Base-by-base conservation (phyloP, 2,113 vertebrate species). In the Colossoma macropomum region DNA sequence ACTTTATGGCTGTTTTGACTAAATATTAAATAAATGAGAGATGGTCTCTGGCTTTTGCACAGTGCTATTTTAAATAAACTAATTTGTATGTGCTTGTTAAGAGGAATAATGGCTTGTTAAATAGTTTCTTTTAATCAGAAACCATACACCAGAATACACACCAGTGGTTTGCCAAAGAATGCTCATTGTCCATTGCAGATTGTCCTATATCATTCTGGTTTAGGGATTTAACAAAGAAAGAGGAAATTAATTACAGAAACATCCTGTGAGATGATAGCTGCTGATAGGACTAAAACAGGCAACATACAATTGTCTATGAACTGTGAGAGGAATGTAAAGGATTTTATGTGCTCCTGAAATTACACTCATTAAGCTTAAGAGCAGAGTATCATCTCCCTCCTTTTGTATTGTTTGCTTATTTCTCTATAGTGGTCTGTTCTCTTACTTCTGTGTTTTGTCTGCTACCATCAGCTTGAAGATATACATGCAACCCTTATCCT, bases 401-500 rank as follows among this genome's bases (percentile, higher is more conserved):
- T 77, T 32, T 50, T 19, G 5, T 50, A 17, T 30, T 3, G n/a
- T 28, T 59, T 45, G 4, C 41, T 11, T 41, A 38, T 45, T 41
- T 59, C 12, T 72, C 15, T 41, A 80, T 71, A 16, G n/a, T 45
- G 32, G 0, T 45, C 17, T 23, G 60, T 69, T 4, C 4, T 5
- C 28, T 72, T 41, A 21, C 25, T 80, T 45, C 12, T 48, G 12
- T 8, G 41, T 60, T 72, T 60, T 8, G 25, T 72, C 54, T 30
- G 19, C 25, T 32, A 77, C 73, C 52, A 62, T 63, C n/a, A 77
- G 74, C 32, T 59, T 75, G 81, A 86, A 54, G 56, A 70, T 75
- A 62, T 75, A 56, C 60, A 75, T 81, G 84, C 83, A 71, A 81
- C 65, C 66, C 38, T 23, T 60, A 62, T 45, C 70, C n/a, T n/a